A percentile compares a stretch with the other conserved stretches of the same genome.
These are phyloP conservation scores for Perithous albicinctus DNA, from an alignment of 2,888 invertebrate genomes.

Conservation along the genomic window DNA sequence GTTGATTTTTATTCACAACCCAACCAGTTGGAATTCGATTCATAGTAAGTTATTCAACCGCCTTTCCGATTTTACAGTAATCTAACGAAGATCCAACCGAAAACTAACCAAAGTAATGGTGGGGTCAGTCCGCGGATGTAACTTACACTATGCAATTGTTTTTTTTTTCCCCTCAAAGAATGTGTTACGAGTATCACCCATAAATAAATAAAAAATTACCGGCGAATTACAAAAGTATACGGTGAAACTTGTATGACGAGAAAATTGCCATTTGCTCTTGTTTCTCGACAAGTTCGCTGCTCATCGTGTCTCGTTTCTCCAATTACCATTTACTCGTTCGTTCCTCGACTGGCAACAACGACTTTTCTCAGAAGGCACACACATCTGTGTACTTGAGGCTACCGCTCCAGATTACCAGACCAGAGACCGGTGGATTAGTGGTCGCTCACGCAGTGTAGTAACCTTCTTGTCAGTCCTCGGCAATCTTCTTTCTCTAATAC, in stretches of 20 bases:
- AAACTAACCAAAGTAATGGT: no score
- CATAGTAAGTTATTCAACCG: no score
- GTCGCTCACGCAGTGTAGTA: constrained; percentile 10
- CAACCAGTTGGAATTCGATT: no score
- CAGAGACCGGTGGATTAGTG: constrained; percentile 6
- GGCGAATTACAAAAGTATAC: constrained; percentile 40
- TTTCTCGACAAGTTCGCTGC: constrained; percentile 52
- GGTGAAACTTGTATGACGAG: constrained; percentile 43
- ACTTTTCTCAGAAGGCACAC: constrained; percentile 64
- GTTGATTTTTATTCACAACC: no score
- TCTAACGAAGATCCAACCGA: no score
- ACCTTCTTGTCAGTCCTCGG: constrained; percentile 16
- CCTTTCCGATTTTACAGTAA: no score
- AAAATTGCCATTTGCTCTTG: constrained; percentile 36
- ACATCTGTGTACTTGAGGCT: constrained; percentile 28
- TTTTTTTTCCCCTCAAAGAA: no score
- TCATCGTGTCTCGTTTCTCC: constrained; percentile 63
- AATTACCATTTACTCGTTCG: constrained; percentile 53
- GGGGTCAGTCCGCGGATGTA: no score
- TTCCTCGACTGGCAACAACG: constrained; percentile 55
- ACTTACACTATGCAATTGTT: no score
- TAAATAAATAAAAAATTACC: constrained; percentile 28
- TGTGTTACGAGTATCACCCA: no score
- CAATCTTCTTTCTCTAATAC: constrained; percentile 42
- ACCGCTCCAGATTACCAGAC: constrained; percentile 36